Evolutionary conservation across 2,888 invertebrate genomes (phyloP).

Genomic region (Amorpha juglandis): DNA sequence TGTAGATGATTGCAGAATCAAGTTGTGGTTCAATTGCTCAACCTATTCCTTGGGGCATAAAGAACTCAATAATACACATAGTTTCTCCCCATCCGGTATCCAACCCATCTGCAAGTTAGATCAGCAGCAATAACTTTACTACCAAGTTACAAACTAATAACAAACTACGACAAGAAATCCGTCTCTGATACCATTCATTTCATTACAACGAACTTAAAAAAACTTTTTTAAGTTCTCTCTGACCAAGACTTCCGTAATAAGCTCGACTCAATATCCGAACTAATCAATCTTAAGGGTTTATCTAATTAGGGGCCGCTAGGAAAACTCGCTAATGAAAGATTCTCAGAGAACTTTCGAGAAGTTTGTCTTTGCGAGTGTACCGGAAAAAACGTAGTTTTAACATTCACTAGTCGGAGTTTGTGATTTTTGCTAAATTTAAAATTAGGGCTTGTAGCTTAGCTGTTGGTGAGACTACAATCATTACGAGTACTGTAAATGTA

Average conservation of each 20-base stretch:
- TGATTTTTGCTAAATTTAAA: not conserved
- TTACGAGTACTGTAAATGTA: too few species aligned
- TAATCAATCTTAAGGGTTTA: constrained; percentile 56
- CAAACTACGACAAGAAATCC: constrained; percentile 3
- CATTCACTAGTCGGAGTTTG: constrained; percentile 21
- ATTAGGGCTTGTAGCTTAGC: not conserved
- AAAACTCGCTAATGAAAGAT: constrained; percentile 29
- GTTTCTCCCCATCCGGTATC: not conserved
- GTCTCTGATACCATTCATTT: constrained; percentile 1
- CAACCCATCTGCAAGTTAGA: constrained; percentile 1
- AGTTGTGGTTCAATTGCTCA: not conserved
- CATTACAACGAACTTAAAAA: constrained; percentile 5
- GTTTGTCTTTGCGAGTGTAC: constrained; percentile 18
- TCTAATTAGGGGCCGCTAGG: constrained; percentile 47
- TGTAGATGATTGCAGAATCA: too few species aligned
- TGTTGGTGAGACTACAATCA: too few species aligned
- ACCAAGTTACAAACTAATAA: constrained; percentile 9
- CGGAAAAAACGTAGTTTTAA: constrained; percentile 13
- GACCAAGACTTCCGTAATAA: constrained; percentile 31
- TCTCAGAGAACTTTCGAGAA: constrained; percentile 29
- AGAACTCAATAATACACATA: not conserved
- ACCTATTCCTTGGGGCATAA: not conserved
- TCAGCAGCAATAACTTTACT: not conserved
- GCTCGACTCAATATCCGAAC: constrained; percentile 47
- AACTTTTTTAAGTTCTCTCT: not conserved